phyloP scores from a whole-genome alignment of 2,113 vertebrate genomes.

The Terrapene triunguis region DNA sequence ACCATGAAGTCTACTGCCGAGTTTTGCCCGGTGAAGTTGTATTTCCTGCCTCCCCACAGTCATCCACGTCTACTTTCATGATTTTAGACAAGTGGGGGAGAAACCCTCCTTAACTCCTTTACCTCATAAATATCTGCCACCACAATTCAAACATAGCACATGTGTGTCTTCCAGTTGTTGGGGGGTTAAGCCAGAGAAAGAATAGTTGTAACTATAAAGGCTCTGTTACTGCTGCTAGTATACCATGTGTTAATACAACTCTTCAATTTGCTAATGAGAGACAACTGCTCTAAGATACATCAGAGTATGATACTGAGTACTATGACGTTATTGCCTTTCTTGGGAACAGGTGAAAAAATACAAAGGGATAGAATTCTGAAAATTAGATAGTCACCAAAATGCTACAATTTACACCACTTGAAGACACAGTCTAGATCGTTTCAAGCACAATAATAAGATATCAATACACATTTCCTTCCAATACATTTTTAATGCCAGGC shows the following conservation, averaged over 20 bases:
- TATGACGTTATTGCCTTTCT: neutral
- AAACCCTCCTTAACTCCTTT: neutral
- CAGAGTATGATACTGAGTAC: neutral
- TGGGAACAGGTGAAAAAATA: slow-evolving; percentile 26
- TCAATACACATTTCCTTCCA: neutral
- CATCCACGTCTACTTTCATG: neutral
- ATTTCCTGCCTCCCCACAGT: neutral
- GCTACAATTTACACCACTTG: neutral
- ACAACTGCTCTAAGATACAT: slow-evolving; percentile 38
- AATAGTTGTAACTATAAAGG: neutral
- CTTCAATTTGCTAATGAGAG: slow-evolving; percentile 24
- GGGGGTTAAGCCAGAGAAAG: neutral
- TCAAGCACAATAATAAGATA: neutral
- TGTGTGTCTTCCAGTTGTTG: neutral
- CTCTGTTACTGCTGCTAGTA: neutral
- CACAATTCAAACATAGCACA: neutral
- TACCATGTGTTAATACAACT: neutral
- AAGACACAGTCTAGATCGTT: neutral
- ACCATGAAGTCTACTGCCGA: neutral
- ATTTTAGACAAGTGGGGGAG: neutral
- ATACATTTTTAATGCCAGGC: neutral
- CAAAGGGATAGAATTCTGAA: slow-evolving; percentile 10
- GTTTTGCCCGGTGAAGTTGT: slow-evolving; percentile 30
- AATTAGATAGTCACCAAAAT: neutral
- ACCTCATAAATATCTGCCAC: neutral